These are phyloP conservation scores for Morus bassanus DNA, from an alignment of 2,797 vertebrate genomes.

Conservation along the genomic window DNA sequence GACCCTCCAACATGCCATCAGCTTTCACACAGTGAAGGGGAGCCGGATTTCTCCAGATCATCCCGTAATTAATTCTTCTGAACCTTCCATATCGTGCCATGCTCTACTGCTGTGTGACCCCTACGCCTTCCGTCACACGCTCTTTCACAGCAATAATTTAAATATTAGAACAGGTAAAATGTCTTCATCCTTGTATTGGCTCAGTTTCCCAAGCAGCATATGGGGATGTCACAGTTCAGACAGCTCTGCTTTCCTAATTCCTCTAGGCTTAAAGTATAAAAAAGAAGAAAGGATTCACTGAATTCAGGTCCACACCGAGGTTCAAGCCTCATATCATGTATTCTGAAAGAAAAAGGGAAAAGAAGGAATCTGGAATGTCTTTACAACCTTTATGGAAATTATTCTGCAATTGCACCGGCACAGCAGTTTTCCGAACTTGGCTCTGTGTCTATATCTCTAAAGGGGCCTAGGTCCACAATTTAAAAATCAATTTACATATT, in stretches of 20 bases:
- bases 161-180: background rate
- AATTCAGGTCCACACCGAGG: background rate
- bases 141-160: background rate
- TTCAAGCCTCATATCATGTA: background rate
- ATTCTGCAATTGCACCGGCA: background rate
- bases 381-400: background rate
- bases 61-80: background rate
- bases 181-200: background rate
- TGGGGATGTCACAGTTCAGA: background rate
- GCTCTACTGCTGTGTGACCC: background rate
- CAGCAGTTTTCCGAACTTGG: background rate
- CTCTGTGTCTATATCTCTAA: background rate
- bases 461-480: background rate
- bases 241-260: background rate
- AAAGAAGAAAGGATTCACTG: background rate
- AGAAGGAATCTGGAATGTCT: background rate
- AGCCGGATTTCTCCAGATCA: background rate
- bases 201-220: background rate
- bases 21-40: background rate
- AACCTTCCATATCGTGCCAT: background rate
- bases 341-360: background rate
- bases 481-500: background rate
- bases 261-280: background rate
- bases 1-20: background rate
- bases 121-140: background rate